Evolutionary conservation across 2,888 invertebrate species (phyloP), one percentile per base, ranked within the genome.

Genomic region (Dioctria linearis): DNA sequence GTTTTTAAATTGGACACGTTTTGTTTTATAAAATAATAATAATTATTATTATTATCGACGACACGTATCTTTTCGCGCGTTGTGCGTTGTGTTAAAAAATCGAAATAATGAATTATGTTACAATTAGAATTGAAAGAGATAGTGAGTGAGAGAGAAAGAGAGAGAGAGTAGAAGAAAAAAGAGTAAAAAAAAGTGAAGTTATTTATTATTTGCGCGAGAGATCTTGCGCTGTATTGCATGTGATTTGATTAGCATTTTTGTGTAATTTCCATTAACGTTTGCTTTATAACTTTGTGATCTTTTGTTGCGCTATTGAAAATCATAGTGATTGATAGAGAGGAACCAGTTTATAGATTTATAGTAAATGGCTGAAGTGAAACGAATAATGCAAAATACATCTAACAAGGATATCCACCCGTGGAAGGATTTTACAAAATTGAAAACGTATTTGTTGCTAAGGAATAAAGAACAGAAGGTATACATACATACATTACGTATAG

Each of bases 361-460:
- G 51, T 65, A 80, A 80, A 86, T 85, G 85, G 83, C 85, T 65
- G 84, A 84, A 80, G 83, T 84, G 82, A 84, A 85, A 83, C 83
- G 84, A 82, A 82, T 84, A 82, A 82, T 83, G 42, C 46, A 71
- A 66, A 75, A 80, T 75, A 54, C 75, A 9, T 75, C 65, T 49
- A 81, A 83, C 37, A 82, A 83, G 81, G 83, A 84, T 82, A 80
- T 83, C 83, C 84, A 85, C n/a, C 85, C 85, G 81, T 87, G 87
- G 87, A 88, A 85, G 85, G 87, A 88, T 85, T 88, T 87, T 82
- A 88, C 87, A 51, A 88, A 88, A 85, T 82, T 87, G 6, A 88
- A 88, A 83, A 88, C 87, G 1, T 88, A 88, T 85, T 84, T 88
- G 42, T 87, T 88, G 78, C 85, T 86, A 4, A 88, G 88, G 84